A percentile compares a stretch with the other conserved stretches of the same genome.
Evolutionary conservation across 2,113 vertebrate species (phyloP).

Genomic region (Notechis scutatus): DNA sequence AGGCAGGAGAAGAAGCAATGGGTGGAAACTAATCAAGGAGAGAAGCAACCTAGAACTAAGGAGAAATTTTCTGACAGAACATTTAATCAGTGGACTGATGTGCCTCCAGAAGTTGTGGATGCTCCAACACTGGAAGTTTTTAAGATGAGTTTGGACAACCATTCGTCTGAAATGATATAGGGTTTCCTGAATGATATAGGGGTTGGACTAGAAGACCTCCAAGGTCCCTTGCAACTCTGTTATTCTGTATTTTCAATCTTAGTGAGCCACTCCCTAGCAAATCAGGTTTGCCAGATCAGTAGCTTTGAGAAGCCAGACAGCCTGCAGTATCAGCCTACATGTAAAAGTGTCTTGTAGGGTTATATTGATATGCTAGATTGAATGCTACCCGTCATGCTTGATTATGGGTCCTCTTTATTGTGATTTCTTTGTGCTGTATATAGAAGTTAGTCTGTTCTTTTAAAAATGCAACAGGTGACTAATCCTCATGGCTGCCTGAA

Average conservation of each 20-base stretch:
- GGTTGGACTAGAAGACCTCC: neutral
- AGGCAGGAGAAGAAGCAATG: neutral
- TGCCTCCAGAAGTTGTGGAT: neutral
- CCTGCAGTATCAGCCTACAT: neutral
- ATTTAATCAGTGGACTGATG: neutral
- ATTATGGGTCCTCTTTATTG: neutral
- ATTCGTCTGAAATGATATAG: neutral
- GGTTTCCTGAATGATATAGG: neutral
- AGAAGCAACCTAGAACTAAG: neutral
- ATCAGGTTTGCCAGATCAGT: conserved; percentile 7
- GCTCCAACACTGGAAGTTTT: neutral
- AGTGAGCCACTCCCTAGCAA: neutral
- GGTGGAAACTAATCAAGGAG: neutral
- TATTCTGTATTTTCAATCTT: neutral
- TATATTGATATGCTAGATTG: neutral
- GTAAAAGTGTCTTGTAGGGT: neutral
- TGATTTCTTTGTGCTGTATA: neutral
- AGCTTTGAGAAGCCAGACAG: neutral
- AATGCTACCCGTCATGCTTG: neutral
- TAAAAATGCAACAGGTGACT: neutral
- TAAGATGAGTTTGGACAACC: neutral
- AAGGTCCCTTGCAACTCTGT: neutral
- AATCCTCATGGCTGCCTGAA: neutral
- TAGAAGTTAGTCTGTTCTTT: neutral
- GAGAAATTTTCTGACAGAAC: neutral